Percentiles rank a stretch among this genome's conserved stretches.
Evolutionary conservation across 1,140 invertebrate species (phyloP).

Genomic region (Drosophila lowei): DNA sequence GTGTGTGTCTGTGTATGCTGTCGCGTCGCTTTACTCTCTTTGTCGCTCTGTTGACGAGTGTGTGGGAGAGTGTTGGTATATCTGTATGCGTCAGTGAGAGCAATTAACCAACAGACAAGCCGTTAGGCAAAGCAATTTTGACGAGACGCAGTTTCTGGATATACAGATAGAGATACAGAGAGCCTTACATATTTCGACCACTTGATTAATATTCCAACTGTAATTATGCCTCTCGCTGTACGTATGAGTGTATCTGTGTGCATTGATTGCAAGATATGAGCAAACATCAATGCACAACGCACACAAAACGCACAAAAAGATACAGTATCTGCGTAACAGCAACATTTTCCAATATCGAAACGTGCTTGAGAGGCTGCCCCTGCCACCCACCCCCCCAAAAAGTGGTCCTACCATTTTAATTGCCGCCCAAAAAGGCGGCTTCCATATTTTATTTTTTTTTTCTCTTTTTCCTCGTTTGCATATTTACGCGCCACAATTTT

Average conservation of each 20-base stretch:
- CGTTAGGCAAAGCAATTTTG: slow-evolving; percentile 23
- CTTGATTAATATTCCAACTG: slow-evolving; percentile 66
- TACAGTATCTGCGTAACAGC: slow-evolving; percentile 24
- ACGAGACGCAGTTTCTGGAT: slow-evolving; percentile 29
- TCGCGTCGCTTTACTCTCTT: neutral
- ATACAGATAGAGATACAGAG: too few relatives aligned
- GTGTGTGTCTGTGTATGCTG: slow-evolving; percentile 9
- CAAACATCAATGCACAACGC: slow-evolving; percentile 42
- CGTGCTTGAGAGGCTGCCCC: slow-evolving; percentile 55
- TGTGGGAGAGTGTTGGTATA: neutral
- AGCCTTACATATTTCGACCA: slow-evolving; percentile 46
- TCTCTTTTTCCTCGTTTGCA: slow-evolving; percentile 20
- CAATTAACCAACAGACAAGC: slow-evolving; percentile 52
- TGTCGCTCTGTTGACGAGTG: neutral
- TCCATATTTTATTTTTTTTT: slow-evolving; percentile 12
- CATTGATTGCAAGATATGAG: slow-evolving; percentile 54
- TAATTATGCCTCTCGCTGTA: slow-evolving; percentile 17
- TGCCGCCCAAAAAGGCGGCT: slow-evolving; percentile 55
- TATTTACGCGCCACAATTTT: slow-evolving; percentile 50
- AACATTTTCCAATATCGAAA: slow-evolving; percentile 53
- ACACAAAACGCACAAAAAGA: slow-evolving; percentile 18
- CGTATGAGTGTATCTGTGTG: slow-evolving; percentile 12
- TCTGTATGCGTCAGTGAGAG: slow-evolving; percentile 8
- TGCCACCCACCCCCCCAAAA: slow-evolving; percentile 1
- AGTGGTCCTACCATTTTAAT: slow-evolving; percentile 47